Conservation (phyloP, 2,888 invertebrate genomes). For the Chrysolina oricalcia region DNA sequence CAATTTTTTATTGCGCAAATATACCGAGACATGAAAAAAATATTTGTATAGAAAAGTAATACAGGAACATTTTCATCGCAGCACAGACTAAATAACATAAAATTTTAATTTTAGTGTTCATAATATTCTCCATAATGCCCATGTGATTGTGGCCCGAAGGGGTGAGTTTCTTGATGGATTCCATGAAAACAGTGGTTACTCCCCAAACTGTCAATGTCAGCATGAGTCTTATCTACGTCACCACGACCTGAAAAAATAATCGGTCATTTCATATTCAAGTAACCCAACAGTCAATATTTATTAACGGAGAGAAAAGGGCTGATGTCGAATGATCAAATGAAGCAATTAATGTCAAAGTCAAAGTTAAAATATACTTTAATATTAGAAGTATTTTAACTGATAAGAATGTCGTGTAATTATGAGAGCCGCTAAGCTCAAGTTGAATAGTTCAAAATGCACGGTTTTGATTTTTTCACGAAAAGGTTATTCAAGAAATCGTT, state of each 20-base stretch:
- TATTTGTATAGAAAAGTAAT: background rate
- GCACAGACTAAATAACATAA: background rate
- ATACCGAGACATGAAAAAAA: background rate
- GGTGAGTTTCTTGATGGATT: conserved; percentile 30
- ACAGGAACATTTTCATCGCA: conserved; percentile 4
- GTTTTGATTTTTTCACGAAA: no score
- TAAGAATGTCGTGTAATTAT: no score
- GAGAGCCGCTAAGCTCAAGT: no score
- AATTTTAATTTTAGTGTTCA: conserved; percentile 6
- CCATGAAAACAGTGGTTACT: conserved; percentile 27
- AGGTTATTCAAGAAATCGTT: no score
- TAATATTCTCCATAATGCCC: conserved; percentile 26
- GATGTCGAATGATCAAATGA: no score
- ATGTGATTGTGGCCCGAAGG: conserved; percentile 20
- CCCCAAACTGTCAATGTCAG: conserved; percentile 16
- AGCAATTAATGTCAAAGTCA: no score
- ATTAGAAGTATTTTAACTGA: no score
- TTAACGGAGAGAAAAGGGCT: no score
- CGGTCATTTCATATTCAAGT: background rate
- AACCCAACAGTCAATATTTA: background rate
- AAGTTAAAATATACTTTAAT: no score
- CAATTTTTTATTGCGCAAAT: background rate
- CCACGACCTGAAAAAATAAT: background rate
- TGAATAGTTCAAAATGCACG: no score
- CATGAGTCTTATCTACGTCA: conserved; percentile 7